These are phyloP conservation scores for Oriolus oriolus DNA, from an alignment of 2,113 vertebrate species.

Conservation along the genomic window DNA sequence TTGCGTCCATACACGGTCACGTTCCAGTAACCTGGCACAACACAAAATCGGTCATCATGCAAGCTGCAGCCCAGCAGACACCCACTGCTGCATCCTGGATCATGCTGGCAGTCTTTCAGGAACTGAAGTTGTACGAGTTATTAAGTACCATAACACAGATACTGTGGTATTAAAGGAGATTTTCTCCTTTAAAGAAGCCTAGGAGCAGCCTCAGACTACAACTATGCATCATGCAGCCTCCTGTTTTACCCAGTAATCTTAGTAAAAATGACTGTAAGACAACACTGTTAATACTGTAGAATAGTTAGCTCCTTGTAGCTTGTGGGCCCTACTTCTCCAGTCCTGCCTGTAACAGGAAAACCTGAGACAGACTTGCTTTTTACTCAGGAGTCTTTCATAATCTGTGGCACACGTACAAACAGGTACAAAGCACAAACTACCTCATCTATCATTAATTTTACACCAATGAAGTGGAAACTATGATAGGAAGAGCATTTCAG, in stretches of 20 bases:
- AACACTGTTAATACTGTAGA: not conserved
- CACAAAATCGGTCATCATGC: not conserved
- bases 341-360: not conserved
- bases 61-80: not conserved
- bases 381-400: accelerated
- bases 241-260: not conserved
- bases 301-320: not conserved
- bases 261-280: not conserved
- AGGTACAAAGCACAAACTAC: not conserved
- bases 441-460: not conserved
- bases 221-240: not conserved
- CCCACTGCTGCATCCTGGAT: not conserved
- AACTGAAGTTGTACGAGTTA: not conserved
- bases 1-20: slow-evolving; percentile 91
- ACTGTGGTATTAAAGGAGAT: not conserved
- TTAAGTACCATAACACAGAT: not conserved
- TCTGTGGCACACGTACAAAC: accelerated
- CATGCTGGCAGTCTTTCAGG: not conserved
- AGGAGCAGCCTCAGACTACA: not conserved
- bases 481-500: not conserved
- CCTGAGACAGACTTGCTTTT: not conserved
- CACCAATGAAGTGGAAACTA: not conserved
- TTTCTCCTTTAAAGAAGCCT: not conserved
- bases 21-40: slow-evolving; percentile 88
- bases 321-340: not conserved